phyloP scores from a whole-genome alignment of 37 sponge, comb jelly and placozoan genomes.

The Corticium candelabrum region DNA sequence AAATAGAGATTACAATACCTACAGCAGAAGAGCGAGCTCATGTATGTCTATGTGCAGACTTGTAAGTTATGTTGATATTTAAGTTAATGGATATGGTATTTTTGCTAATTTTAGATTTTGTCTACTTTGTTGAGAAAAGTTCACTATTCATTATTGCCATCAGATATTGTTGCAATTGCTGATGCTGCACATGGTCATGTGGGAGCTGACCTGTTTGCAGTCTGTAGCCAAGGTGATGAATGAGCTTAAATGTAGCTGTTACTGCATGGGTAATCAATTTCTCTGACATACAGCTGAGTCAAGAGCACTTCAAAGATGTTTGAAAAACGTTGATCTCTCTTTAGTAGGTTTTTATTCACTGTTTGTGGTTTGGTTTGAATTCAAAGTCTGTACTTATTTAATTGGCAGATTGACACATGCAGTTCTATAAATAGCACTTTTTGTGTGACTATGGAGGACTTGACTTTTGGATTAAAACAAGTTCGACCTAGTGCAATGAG shows the following conservation, averaged over 20 bases:
- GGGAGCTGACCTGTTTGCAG: conserved; percentile 69
- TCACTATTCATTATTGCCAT: not conserved
- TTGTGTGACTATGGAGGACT: conserved; percentile 24
- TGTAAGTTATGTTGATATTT: not conserved
- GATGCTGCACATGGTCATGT: conserved; percentile 79
- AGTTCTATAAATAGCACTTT: too few species aligned
- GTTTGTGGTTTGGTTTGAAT: not conserved
- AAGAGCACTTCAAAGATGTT: conserved; percentile 20
- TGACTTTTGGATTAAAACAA: conserved; percentile 42
- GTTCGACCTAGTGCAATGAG: conserved; percentile 89
- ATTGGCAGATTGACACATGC: too few species aligned
- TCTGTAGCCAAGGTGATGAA: conserved; percentile 58
- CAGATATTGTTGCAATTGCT: conserved; percentile 26
- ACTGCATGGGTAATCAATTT: not conserved
- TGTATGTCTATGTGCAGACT: conserved; percentile 6
- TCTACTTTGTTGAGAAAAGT: not conserved
- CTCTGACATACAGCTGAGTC: conserved; percentile 22
- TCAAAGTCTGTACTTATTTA: too few species aligned
- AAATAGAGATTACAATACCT: conserved; percentile 56
- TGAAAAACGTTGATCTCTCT: not conserved
- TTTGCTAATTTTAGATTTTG: too few species aligned
- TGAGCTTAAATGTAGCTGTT: not conserved
- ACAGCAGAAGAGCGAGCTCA: conserved; percentile 23
- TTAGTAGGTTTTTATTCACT: not conserved
- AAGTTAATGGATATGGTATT: too few species aligned